Evolutionary conservation across 2,113 vertebrate species (phyloP), one percentile per base, ranked within the genome.

Genomic region (Pleuronectes platessa): DNA sequence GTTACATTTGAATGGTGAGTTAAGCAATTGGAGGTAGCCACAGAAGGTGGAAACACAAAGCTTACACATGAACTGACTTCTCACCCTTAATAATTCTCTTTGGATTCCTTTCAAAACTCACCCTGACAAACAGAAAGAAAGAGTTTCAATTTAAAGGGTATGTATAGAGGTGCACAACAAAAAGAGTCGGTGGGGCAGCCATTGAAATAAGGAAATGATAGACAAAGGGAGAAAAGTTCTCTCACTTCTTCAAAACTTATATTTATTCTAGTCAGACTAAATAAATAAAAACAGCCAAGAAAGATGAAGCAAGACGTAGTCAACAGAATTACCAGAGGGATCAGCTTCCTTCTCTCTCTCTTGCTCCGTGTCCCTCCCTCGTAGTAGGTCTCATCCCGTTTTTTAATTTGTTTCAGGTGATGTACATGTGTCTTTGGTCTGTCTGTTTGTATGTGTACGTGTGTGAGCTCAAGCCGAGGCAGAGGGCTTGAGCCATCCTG

Each of bases 321-420:
- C 72, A 89, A 85, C 66, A 78, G 71, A 71, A 87, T 86, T 60
- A 84, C 70, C 62, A 31, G 54, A 89, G 72, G 49, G 72, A 47
- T 78, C 59, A 74, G 61, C 35, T 42, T 71, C 67, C 60, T 61
- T 51, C 51, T 72, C n/a, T 20, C 3, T 45, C 24, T 20, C 53
- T 21, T 21, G 4, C 37, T 51, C 58, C 6, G 7, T 65, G 3
- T 81, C 31, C 26, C 58, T 75, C 24, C 0, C 0, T 81, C 63
- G 42, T 21, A 10, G 0, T 17, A 15, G 54, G 55, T 49, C 5
- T 5, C 42, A 20, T n/a, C 3, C 14, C 55, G 12, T 40, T 47
- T 65, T 53, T 65, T 37, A 4, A 70, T 68, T 55, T 15, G 71
- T 71, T 69, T 64, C 26, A 24, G 54, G 58, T 40, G 68, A 58